Evolutionary conservation across 2,797 vertebrate species (phyloP).

Genomic region (Anolis apletophallus): DNA sequence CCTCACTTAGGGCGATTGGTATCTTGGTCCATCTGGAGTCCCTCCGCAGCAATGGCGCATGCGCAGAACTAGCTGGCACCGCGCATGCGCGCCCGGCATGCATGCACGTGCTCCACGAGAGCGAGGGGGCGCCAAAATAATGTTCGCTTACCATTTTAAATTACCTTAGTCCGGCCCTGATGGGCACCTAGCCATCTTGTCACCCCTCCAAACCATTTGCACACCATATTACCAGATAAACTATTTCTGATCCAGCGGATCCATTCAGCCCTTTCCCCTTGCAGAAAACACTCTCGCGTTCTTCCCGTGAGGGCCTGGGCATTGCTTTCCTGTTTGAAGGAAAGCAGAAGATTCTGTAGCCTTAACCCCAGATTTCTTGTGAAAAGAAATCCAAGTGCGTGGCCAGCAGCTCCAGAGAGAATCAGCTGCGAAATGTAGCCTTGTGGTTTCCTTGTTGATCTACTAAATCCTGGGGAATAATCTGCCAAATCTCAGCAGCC

Average conservation of each 20-base stretch:
- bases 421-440: conserved; percentile 23
- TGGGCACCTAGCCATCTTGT: too few relatives aligned
- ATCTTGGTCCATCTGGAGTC: too few relatives aligned
- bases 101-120: too few relatives aligned
- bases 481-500: conserved; percentile 49
- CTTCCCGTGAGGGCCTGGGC: neutral
- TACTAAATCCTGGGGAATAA: conserved; percentile 51
- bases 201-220: neutral
- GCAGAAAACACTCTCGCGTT: too few relatives aligned
- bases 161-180: too few relatives aligned
- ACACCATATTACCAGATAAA: neutral
- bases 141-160: too few relatives aligned
- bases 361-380: neutral
- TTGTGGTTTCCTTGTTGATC: conserved; percentile 43
- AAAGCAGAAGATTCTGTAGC: neutral
- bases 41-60: too few relatives aligned
- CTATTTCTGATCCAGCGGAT: neutral
- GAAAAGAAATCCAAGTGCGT: neutral
- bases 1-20: too few relatives aligned
- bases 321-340: neutral
- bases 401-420: conserved; percentile 20
- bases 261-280: neutral
- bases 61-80: too few relatives aligned
- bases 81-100: too few relatives aligned
- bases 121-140: too few relatives aligned